Evolutionary conservation across 1,140 invertebrate species (phyloP).

Genomic region (Lordiphosa mommai): DNA sequence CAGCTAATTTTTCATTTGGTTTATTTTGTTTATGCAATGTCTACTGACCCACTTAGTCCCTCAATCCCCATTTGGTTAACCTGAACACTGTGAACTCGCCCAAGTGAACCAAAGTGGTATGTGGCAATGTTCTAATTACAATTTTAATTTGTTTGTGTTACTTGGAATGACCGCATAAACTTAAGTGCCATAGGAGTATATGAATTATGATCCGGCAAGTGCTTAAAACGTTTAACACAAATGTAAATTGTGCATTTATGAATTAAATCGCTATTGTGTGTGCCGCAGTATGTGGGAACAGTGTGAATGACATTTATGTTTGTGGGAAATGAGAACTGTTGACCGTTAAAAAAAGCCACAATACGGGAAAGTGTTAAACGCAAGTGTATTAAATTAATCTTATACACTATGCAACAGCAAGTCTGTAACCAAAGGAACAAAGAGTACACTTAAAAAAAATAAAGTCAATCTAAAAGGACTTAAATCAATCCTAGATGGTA

Average conservation of each 20-base stretch:
- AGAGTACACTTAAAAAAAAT: too few relatives aligned
- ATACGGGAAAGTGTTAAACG: conserved; percentile 44
- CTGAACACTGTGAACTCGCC: conserved; percentile 20
- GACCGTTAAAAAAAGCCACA: conserved; percentile 29
- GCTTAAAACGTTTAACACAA: conserved; percentile 24
- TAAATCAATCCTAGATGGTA: too few relatives aligned
- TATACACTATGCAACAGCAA: too few relatives aligned
- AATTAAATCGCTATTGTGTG: conserved; percentile 31
- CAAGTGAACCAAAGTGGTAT: conserved; percentile 14
- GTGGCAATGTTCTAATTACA: conserved; percentile 73
- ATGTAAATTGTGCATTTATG: conserved; percentile 37
- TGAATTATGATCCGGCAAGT: conserved; percentile 9
- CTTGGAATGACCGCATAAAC: conserved; percentile 60
- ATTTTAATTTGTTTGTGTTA: conserved; percentile 54
- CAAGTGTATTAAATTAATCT: conserved; percentile 7
- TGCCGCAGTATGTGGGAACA: too few relatives aligned
- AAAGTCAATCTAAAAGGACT: too few relatives aligned
- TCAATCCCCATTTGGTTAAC: conserved; percentile 8
- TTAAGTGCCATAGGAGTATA: conserved; percentile 26
- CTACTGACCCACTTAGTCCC: conserved; percentile 2
- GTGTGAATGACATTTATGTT: conserved; percentile 52
- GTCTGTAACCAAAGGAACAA: too few relatives aligned
- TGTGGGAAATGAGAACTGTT: conserved; percentile 42
- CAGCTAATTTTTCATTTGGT: conserved; percentile 25
- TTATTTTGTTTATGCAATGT: conserved; percentile 25